Conservation (phyloP, 1,140 invertebrate genomes). For the Ips typographus region DNA sequence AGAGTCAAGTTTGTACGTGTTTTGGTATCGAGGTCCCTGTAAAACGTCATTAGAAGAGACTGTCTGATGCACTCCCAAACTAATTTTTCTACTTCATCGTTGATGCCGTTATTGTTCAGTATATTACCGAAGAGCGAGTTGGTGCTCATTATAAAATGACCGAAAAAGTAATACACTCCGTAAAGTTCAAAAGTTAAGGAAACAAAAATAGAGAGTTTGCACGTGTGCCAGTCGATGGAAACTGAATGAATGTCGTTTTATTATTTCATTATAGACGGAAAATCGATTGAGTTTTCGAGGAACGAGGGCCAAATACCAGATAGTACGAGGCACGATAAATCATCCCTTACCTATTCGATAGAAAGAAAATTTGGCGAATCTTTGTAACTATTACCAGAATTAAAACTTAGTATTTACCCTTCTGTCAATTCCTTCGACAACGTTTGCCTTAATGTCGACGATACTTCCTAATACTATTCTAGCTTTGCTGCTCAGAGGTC, state of each 20-base stretch:
- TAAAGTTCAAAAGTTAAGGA: neutral
- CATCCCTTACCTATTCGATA: neutral
- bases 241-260: neutral
- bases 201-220: neutral
- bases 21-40: conserved; percentile 51
- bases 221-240: neutral
- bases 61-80: neutral
- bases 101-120: neutral
- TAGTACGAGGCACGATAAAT: neutral
- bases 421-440: conserved; percentile 1
- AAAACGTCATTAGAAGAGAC: conserved; percentile 8
- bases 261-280: conserved; percentile 7
- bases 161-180: neutral
- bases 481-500: conserved; percentile 12
- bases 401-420: conserved; percentile 8
- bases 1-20: conserved; percentile 56
- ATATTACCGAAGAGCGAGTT: conserved; percentile 20
- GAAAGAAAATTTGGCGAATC: too few species aligned
- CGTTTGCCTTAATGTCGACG: conserved; percentile 19
- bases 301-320: neutral
- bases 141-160: conserved; percentile 6
- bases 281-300: neutral
- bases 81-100: neutral
- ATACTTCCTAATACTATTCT: conserved; percentile 25
- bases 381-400: too few species aligned